Evolutionary conservation across 2,888 invertebrate species (phyloP), one percentile per base, ranked within the genome.

Genomic region (Baccha elongata): DNA sequence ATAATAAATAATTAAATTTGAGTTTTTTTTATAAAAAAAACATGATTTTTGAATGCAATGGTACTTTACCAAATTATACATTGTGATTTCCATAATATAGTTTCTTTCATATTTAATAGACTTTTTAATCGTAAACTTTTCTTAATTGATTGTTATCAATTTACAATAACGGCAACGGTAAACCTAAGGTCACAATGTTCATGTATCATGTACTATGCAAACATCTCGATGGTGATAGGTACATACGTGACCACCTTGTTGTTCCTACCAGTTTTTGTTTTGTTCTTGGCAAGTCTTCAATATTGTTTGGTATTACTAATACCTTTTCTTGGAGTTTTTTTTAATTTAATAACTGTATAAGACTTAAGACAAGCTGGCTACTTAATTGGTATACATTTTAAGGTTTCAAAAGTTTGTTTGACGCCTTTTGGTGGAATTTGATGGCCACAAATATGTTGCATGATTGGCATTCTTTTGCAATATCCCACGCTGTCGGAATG

Each of bases 401-500:
- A 13, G 21, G 8, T 65, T 58, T 23, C 1, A 7, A 67, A 48
- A 37, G 35, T 32, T 58, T 10, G 11, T 44, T 55, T 29, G 23
- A 76, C 71, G 71, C 75, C 76, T 81, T 46, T 52, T 17, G 44
- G n/a, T 19, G 75, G 75, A 81, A 65, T 81, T 81, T 62, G 67
- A 76, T 76, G 67, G 60, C 71, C 71, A 32, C 37, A 52, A 65
- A 46, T 50, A 17, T n/a, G 29, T 46, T 53, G 40, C 13, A 17
- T 15, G 40, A 62, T 26, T 29, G 64, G 17, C 23, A 40, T 26
- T 69, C 69, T 81, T 81, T 26, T 52, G 80, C 65, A 81, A 81
- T 58, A 60, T 69, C 80, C 80, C 71, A 76, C 81, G 65, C 81
- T 71, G 62, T 76, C 76, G 71, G 81, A 81, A 81, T 81, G 81